Conservation (phyloP, 1,140 invertebrate genomes). For the Panulirus ornatus region DNA sequence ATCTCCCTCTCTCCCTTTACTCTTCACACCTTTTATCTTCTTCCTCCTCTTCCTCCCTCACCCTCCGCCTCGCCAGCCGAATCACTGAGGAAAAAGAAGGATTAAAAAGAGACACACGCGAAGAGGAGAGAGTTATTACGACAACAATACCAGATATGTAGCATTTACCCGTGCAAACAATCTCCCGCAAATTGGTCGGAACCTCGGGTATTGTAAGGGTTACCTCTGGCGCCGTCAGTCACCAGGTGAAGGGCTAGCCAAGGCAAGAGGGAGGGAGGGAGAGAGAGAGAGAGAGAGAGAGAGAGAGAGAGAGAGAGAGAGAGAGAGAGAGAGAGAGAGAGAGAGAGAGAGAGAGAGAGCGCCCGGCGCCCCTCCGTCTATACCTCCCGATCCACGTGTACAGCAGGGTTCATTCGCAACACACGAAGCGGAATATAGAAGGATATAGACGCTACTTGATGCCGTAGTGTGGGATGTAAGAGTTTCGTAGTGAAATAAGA, state of each 20-base stretch:
- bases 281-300: not conserved
- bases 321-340: not conserved
- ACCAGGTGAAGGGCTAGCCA: not conserved
- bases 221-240: conserved; percentile 25
- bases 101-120: not conserved
- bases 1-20: conserved; percentile 27
- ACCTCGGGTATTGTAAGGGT: conserved; percentile 32
- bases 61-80: too few species aligned
- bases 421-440: too few species aligned
- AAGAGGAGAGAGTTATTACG: conserved; percentile 12
- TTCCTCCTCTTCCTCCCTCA: not conserved
- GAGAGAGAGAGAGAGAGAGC: not conserved
- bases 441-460: too few species aligned
- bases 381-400: too few species aligned
- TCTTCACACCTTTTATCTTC: conserved; percentile 14
- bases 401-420: too few species aligned
- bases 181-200: conserved; percentile 56
- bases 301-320: not conserved
- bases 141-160: too few species aligned
- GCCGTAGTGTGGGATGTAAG: too few species aligned
- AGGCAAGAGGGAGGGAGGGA: not conserved
- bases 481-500: too few species aligned
- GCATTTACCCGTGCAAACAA: conserved; percentile 42
- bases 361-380: not conserved
- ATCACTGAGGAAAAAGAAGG: not conserved